Evolutionary conservation across 2,113 vertebrate genomes (phyloP).

Genomic region (Eupsittula cactorum): DNA sequence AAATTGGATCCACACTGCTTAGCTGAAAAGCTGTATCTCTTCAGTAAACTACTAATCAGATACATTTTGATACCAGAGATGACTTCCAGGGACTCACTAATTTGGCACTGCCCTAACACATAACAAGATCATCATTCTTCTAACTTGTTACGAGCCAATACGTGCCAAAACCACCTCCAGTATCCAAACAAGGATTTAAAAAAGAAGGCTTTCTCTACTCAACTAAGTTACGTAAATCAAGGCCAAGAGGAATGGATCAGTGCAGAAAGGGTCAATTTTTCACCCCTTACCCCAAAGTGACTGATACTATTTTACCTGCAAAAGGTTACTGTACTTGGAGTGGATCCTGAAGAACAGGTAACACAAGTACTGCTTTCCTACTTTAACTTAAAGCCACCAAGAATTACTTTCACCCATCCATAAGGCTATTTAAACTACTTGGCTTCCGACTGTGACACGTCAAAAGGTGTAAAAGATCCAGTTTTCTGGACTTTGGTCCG

Average conservation of each 20-base stretch:
- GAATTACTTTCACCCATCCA: background rate
- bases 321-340: background rate
- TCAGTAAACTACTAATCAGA: background rate
- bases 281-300: background rate
- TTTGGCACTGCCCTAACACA: background rate
- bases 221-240: background rate
- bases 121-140: background rate
- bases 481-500: background rate
- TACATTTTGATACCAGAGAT: background rate
- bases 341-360: background rate
- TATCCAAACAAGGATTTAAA: background rate
- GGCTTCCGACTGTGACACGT: background rate
- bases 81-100: background rate
- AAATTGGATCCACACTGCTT: background rate
- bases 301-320: background rate
- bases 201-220: background rate
- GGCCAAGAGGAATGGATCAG: background rate
- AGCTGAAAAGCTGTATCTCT: background rate
- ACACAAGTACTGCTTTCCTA: accelerated
- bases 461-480: background rate
- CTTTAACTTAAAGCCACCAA: background rate
- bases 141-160: background rate
- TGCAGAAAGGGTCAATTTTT: background rate
- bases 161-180: background rate
- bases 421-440: background rate